Evolutionary conservation across 1,140 invertebrate species (phyloP), one percentile per base, ranked within the genome.

Genomic region (Drosophila paulistorum): DNA sequence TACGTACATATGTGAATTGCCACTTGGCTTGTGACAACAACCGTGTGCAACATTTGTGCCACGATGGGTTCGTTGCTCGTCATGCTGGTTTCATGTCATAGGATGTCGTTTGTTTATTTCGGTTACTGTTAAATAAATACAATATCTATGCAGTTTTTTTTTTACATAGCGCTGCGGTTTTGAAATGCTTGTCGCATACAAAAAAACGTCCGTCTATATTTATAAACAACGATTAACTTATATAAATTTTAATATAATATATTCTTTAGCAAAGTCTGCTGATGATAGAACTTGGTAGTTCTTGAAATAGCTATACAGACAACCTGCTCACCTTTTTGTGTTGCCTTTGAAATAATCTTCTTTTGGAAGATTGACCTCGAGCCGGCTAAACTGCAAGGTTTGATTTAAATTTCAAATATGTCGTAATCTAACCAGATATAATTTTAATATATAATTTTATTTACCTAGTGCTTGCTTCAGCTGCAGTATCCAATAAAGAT

Each of bases 81-180:
- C 85, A 89, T 89, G 84, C 84, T 81, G 81, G 84, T 78, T 89
- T 89, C 81, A 73, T 85, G 71, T 71, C 70, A 87, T 68, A 84
- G 75, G 80, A 65, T 89, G 68, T 54, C 74, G 14, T 14, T 55
- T 37, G 6, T 30, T 45, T 9, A 11, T 39, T 39, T 5, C 39
- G 42, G 39, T 55, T 23, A 30, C 20, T 54, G 23, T 33, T 33
- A 41, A 13, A 39, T 39, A 39, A 2, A 13, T 39, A 39, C 10
- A 4, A 3, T 39, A 10, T 11, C 11, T 11, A 39, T 39, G 11
- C 1, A 37, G 0, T 37, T 6, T 37, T 6, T 30, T 30, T 26
- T 26, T 4, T 17, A 0, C n/a, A 0, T 3, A 26, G 7, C 30
- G 6, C 5, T 7, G 37, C 10, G 37, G 55, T 45, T 23, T 13